Evolutionary conservation across 2,888 invertebrate species (phyloP).

Genomic region (Melieria picta): DNA sequence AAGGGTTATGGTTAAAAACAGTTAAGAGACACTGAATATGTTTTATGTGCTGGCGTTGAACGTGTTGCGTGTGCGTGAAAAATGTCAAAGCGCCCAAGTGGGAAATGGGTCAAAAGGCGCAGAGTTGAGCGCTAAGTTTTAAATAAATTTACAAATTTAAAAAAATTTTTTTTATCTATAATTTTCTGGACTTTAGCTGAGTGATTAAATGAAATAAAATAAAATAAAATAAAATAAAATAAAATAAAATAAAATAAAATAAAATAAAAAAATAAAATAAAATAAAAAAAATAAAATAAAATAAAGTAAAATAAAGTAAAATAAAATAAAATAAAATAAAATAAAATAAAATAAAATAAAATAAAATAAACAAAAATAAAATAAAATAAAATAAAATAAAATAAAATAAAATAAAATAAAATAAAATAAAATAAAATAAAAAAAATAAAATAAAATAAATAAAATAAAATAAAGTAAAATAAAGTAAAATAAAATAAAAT

Average conservation of each 20-base stretch:
- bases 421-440: neutral
- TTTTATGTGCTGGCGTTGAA: too few relatives aligned
- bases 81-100: too few relatives aligned
- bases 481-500: neutral
- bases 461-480: constrained; percentile 1
- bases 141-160: too few relatives aligned
- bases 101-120: too few relatives aligned
- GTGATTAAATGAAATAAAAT: too few relatives aligned
- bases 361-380: neutral
- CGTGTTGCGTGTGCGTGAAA: too few relatives aligned
- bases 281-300: constrained; percentile 14
- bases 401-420: constrained; percentile 3
- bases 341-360: neutral
- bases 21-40: too few relatives aligned
- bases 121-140: too few relatives aligned
- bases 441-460: constrained; percentile 3
- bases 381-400: neutral
- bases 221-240: constrained; percentile 16
- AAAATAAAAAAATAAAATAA: constrained; percentile 13
- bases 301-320: neutral
- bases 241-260: constrained; percentile 5
- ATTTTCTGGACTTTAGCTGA: too few relatives aligned
- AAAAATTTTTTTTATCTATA: too few relatives aligned
- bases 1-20: neutral
- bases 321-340: neutral